These are phyloP conservation scores for Coelogynopora nodosa DNA, from an alignment of 2,888 invertebrate species.

Conservation along the genomic window DNA sequence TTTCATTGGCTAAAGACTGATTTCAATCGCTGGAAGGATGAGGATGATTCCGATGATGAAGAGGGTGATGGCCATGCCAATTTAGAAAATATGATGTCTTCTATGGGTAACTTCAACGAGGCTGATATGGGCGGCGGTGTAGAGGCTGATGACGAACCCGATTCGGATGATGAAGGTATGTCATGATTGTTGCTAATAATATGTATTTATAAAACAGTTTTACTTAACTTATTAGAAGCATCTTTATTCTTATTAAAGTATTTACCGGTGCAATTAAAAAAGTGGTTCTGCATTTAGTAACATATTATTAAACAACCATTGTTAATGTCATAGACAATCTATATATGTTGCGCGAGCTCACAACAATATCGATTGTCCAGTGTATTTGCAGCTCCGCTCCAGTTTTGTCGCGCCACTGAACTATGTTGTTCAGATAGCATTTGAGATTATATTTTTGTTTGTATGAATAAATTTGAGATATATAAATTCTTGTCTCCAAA, in stretches of 20 bases:
- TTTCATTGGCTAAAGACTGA: constrained; percentile 93
- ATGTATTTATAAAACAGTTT: no score
- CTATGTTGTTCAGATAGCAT: no score
- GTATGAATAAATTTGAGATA: background rate
- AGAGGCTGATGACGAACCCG: constrained; percentile 53
- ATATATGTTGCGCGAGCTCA: no score
- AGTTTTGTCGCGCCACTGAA: no score
- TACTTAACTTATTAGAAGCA: no score
- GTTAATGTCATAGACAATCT: background rate
- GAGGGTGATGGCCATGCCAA: constrained; percentile 45
- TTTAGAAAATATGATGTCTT: constrained; percentile 48
- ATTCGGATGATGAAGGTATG: constrained; percentile 67
- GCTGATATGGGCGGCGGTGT: constrained; percentile 55
- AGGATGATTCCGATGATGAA: constrained; percentile 84
- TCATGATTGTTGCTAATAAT: no score
- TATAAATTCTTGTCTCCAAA: background rate
- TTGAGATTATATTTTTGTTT: no score
- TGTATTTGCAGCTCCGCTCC: no score
- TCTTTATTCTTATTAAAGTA: no score
- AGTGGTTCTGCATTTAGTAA: no score
- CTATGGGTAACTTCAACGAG: constrained; percentile 47
- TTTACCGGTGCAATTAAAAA: no score
- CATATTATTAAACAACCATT: background rate
- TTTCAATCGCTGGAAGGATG: constrained; percentile 95
- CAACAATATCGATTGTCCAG: no score